A percentile compares a stretch with the other conserved stretches of the same genome.
These are phyloP conservation scores for Muschampia plurimacula DNA, from an alignment of 2,888 invertebrate genomes.

Conservation along the genomic window DNA sequence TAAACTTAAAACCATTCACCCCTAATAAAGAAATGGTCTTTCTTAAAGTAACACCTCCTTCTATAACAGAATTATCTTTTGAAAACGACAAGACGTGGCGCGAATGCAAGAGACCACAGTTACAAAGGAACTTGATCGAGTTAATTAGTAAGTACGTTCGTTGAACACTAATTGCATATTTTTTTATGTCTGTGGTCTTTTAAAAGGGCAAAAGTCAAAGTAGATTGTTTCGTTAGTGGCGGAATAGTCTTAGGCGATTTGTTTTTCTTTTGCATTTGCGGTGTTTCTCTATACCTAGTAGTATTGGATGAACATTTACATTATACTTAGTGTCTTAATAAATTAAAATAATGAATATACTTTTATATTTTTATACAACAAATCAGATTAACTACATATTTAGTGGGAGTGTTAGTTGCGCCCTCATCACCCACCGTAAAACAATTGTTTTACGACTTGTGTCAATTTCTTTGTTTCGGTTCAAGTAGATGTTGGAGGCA, in stretches of 20 bases:
- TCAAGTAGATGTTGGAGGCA: no score
- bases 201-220: constrained; percentile 68
- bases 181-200: constrained; percentile 65
- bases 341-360: no score
- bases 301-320: neutral
- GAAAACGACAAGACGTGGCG: constrained; percentile 49
- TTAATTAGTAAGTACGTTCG: constrained; percentile 78
- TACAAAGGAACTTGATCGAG: constrained; percentile 75
- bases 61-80: constrained; percentile 39
- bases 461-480: no score
- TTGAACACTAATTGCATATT: constrained; percentile 74
- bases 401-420: no score
- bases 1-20: neutral
- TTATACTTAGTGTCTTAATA: no score
- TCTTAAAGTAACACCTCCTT: constrained; percentile 43
- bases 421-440: no score
- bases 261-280: constrained; percentile 27
- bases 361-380: no score
- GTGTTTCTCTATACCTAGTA: neutral
- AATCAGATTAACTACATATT: no score
- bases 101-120: constrained; percentile 61
- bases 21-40: constrained; percentile 25
- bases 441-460: no score
- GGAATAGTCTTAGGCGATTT: constrained; percentile 36
- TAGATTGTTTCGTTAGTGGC: constrained; percentile 48